These are phyloP conservation scores for Stigmatopora nigra DNA, from an alignment of 2,113 vertebrate genomes.

Conservation along the genomic window DNA sequence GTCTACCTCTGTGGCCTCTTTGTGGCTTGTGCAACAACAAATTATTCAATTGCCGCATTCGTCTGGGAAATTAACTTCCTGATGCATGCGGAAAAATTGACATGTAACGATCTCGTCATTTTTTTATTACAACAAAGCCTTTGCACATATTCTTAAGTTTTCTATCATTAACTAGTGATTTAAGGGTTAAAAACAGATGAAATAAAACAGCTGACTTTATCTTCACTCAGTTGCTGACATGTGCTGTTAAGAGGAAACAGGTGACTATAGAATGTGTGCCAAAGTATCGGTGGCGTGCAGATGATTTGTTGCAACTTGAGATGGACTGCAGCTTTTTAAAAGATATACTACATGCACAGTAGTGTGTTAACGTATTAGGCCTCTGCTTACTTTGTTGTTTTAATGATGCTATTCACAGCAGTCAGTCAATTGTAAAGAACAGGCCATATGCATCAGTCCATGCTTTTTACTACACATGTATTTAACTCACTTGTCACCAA, in stretches of 20 bases:
- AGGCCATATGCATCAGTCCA: neutral
- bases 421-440: neutral
- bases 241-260: slow-evolving; percentile 65
- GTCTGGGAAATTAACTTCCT: neutral
- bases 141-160: slow-evolving; percentile 45
- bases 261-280: slow-evolving; percentile 58
- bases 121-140: neutral
- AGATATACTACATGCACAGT: neutral
- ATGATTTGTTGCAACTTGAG: slow-evolving; percentile 38
- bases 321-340: slow-evolving; percentile 17
- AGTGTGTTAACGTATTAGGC: neutral
- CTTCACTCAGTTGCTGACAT: slow-evolving; percentile 55
- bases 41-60: neutral
- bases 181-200: slow-evolving; percentile 42
- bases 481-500: neutral
- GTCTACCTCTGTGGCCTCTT: slow-evolving; percentile 38
- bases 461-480: neutral
- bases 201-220: slow-evolving; percentile 65
- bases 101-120: neutral
- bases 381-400: neutral
- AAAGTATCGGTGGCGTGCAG: slow-evolving; percentile 42
- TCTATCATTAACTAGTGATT: slow-evolving; percentile 41
- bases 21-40: slow-evolving; percentile 28
- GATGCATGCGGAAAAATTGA: neutral
- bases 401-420: neutral